Evolutionary conservation across 2,797 vertebrate species (phyloP).

Genomic region (Cynopterus sphinx): DNA sequence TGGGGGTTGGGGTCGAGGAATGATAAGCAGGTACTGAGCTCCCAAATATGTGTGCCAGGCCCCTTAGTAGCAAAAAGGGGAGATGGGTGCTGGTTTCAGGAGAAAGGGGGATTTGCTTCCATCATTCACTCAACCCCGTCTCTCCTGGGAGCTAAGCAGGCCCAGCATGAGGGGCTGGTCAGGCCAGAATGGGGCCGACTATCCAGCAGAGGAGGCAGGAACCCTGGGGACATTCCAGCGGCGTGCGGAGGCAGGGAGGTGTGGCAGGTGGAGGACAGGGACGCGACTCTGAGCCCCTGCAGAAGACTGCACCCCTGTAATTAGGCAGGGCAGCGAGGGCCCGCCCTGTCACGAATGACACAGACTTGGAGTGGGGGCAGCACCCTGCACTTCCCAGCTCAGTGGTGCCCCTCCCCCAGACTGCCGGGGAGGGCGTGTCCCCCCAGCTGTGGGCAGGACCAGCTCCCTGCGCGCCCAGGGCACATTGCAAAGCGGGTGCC

Average conservation of each 20-base stretch:
- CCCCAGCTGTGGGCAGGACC: neutral
- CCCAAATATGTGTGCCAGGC: rapidly evolving
- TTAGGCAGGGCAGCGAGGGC: neutral
- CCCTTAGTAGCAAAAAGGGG: neutral
- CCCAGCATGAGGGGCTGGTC: neutral
- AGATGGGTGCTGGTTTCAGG: neutral
- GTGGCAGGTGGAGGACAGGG: neutral
- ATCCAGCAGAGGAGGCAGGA: neutral
- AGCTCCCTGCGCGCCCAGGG: neutral
- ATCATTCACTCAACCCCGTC: neutral
- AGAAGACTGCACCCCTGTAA: neutral
- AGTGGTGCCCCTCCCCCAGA: rapidly evolving
- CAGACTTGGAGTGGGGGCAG: rapidly evolving
- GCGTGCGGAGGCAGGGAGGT: rapidly evolving
- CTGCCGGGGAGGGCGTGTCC: neutral
- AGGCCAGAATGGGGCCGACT: neutral
- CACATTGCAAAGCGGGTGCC: rapidly evolving
- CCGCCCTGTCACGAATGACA: neutral
- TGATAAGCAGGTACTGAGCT: neutral
- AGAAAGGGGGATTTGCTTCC: neutral
- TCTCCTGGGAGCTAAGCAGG: neutral
- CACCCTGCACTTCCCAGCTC: neutral
- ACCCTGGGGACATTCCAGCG: neutral
- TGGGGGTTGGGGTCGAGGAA: rapidly evolving
- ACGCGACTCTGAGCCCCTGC: rapidly evolving